These are phyloP conservation scores for Cryptocephalus primarius DNA, from an alignment of 2,888 invertebrate genomes.

Conservation along the genomic window DNA sequence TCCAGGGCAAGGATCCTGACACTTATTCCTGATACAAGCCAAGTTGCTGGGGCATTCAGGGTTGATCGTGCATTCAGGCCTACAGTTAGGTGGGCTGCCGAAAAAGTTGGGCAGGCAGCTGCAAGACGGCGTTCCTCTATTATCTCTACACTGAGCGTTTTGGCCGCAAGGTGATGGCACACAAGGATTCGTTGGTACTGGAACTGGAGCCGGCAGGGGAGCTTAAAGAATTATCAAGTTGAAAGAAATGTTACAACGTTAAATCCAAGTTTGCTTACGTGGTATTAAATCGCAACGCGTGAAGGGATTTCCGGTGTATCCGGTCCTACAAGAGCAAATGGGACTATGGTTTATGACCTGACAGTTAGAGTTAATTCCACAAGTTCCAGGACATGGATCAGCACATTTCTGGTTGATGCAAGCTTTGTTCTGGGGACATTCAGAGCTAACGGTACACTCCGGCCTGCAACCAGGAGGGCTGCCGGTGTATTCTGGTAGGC, in stretches of 20 bases:
- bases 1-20: constrained; percentile 62
- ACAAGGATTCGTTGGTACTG: constrained; percentile 49
- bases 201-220: constrained; percentile 18
- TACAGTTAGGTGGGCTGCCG: constrained; percentile 62
- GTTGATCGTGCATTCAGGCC: constrained; percentile 62
- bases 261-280: constrained; percentile 13
- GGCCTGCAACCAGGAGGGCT: constrained; percentile 50
- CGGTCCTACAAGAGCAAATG: constrained; percentile 48
- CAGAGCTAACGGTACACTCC: constrained; percentile 44
- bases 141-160: constrained; percentile 50
- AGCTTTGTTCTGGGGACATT: constrained; percentile 40
- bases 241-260: background rate
- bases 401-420: constrained; percentile 32
- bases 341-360: constrained; percentile 55
- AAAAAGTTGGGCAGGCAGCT: constrained; percentile 53
- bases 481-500: constrained; percentile 47
- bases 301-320: constrained; percentile 62
- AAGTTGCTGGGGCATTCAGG: constrained; percentile 59
- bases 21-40: constrained; percentile 65
- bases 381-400: constrained; percentile 44
- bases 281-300: constrained; percentile 51
- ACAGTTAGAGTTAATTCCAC: constrained; percentile 42
- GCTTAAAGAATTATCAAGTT: constrained; percentile 12
- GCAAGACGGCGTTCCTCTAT: constrained; percentile 53
- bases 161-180: constrained; percentile 60